Evolutionary conservation across 1,140 invertebrate species (phyloP).

Genomic region (Steinernema feltiae): DNA sequence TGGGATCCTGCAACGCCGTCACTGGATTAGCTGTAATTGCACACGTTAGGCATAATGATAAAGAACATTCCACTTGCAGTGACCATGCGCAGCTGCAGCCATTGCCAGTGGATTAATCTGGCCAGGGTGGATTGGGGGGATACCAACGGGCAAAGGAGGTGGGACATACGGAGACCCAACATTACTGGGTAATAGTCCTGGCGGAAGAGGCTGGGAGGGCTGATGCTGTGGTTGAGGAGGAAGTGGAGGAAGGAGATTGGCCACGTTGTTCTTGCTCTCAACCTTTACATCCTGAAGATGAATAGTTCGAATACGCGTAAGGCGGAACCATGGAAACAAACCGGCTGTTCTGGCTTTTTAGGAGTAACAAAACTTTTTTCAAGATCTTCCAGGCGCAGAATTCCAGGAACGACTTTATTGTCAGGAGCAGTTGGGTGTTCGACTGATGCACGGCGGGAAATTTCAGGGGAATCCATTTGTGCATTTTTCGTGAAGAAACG

Average conservation of each 20-base stretch:
- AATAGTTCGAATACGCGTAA: too few species aligned
- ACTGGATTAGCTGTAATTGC: background rate
- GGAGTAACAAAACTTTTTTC: background rate
- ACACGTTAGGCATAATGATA: background rate
- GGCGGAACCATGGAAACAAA: too few species aligned
- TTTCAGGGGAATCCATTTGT: too few species aligned
- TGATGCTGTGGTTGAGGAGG: background rate
- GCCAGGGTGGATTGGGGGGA: background rate
- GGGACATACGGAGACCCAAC: background rate
- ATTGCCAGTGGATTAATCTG: background rate
- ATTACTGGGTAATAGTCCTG: too few species aligned
- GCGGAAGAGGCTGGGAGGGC: too few species aligned
- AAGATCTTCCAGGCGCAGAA: background rate
- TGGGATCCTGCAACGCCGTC: background rate
- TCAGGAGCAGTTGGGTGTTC: too few species aligned
- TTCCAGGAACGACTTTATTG: background rate
- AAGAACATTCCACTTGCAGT: background rate
- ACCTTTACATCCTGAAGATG: too few species aligned
- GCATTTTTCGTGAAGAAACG: constrained; percentile 22
- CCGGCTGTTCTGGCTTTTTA: too few species aligned
- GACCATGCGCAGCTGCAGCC: background rate
- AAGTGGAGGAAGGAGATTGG: background rate
- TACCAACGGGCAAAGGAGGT: background rate
- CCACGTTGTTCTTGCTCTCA: background rate
- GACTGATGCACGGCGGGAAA: too few species aligned